These are phyloP conservation scores for Alosa sapidissima DNA, from an alignment of 2,797 vertebrate species.

Conservation along the genomic window DNA sequence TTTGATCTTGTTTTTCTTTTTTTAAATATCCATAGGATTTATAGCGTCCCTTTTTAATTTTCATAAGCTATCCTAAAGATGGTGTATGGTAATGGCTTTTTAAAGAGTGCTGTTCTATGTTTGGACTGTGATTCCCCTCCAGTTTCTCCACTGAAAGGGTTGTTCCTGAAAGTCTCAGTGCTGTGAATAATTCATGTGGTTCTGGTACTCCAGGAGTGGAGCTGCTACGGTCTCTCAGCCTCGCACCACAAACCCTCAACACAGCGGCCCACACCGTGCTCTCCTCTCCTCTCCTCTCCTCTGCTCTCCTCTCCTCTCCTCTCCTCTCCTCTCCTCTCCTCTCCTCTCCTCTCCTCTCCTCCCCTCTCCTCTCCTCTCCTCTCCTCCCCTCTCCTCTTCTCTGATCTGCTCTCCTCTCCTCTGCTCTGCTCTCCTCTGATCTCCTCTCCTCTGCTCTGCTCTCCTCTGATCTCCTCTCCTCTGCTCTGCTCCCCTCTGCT, in stretches of 20 bases:
- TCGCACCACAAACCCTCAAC: neutral
- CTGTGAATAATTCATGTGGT: neutral
- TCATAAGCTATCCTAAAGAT: neutral
- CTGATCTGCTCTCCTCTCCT: too few relatives aligned
- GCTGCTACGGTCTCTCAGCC: neutral
- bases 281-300: too few relatives aligned
- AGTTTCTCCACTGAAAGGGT: neutral
- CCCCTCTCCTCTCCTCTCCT: too few relatives aligned
- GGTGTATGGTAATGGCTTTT: neutral
- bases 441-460: too few relatives aligned
- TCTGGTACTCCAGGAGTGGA: neutral
- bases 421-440: too few relatives aligned
- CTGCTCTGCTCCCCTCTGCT: too few relatives aligned
- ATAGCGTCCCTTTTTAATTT: neutral
- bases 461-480: too few relatives aligned
- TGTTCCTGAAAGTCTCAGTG: neutral
- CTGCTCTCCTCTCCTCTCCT: neutral
- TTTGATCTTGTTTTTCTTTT: neutral
- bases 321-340: too few relatives aligned
- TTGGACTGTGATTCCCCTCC: neutral
- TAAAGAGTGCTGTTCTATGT: slow-evolving; percentile 4
- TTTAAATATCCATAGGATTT: neutral
- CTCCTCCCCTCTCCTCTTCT: too few relatives aligned
- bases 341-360: too few relatives aligned
- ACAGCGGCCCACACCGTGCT: neutral